These are phyloP conservation scores for Hoplodrina blanda DNA, from an alignment of 2,888 invertebrate genomes.

Conservation along the genomic window DNA sequence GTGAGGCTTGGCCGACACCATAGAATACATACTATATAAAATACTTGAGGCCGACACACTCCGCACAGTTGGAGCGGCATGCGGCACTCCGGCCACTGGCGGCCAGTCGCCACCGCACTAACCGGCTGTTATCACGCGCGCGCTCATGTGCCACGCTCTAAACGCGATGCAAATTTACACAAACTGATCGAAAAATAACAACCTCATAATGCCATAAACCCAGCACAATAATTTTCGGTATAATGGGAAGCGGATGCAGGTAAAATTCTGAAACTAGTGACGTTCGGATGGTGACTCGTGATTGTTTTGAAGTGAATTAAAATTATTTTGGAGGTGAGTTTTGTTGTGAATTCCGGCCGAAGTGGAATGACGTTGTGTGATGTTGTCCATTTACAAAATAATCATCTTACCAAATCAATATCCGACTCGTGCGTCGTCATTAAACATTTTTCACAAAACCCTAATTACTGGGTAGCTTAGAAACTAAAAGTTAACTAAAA, in stretches of 20 bases:
- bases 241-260: slow-evolving; percentile 65
- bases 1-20: slow-evolving; percentile 16
- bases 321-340: slow-evolving; percentile 73
- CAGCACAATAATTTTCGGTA: slow-evolving; percentile 65
- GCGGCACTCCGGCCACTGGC: slow-evolving; percentile 21
- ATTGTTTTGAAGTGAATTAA: slow-evolving; percentile 59
- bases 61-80: slow-evolving; percentile 22
- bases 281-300: slow-evolving; percentile 52
- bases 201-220: slow-evolving; percentile 68
- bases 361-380: slow-evolving; percentile 64
- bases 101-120: slow-evolving; percentile 57
- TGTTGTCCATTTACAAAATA: slow-evolving; percentile 68
- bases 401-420: slow-evolving; percentile 51
- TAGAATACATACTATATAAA: not conserved
- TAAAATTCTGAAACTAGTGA: slow-evolving; percentile 61
- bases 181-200: slow-evolving; percentile 67
- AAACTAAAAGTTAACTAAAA: slow-evolving; percentile 4
- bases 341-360: slow-evolving; percentile 67
- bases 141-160: slow-evolving; percentile 48
- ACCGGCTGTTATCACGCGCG: slow-evolving; percentile 58
- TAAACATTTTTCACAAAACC: slow-evolving; percentile 30
- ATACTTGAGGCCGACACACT: not conserved
- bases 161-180: slow-evolving; percentile 59
- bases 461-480: slow-evolving; percentile 8
- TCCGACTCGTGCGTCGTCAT: slow-evolving; percentile 15